Percentiles rank a stretch among this genome's conserved stretches.
phyloP scores from a whole-genome alignment of 2,888 invertebrate genomes.

The Rotaria socialis region DNA sequence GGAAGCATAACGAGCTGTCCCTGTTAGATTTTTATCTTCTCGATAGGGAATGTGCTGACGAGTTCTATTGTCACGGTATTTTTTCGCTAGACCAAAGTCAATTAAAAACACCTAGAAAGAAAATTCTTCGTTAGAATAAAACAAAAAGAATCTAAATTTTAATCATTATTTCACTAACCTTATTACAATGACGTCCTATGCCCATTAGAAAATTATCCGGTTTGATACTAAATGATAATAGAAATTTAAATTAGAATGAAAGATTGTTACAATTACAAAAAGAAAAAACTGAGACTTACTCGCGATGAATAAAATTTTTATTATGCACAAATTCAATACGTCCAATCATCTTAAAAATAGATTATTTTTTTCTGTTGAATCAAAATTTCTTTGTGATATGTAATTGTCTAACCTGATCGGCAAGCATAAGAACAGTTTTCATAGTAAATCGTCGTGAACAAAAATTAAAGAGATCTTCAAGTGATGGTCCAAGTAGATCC shows the following conservation, averaged over 20 bases:
- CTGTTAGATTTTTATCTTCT: conserved; percentile 99
- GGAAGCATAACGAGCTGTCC: conserved; percentile 92
- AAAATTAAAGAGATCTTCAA: conserved; percentile 98
- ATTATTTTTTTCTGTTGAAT: not conserved
- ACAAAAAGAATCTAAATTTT: not conserved
- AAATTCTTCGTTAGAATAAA: not conserved
- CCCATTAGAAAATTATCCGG: conserved; percentile 65
- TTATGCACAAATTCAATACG: conserved; percentile 96
- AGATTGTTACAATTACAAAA: not conserved
- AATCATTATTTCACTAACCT: conserved; percentile 47
- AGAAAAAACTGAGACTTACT: conserved; percentile 55
- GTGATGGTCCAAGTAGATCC: conserved; percentile 93
- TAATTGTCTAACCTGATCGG: conserved; percentile 70
- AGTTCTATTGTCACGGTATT: conserved; percentile 87
- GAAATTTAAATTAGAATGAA: not conserved
- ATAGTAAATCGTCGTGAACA: conserved; percentile 97
- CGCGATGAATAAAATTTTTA: conserved; percentile 98
- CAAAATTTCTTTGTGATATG: not conserved
- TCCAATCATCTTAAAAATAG: conserved; percentile 61
- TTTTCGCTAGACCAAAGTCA: conserved; percentile 98
- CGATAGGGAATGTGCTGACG: conserved; percentile 66
- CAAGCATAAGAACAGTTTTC: conserved; percentile 98
- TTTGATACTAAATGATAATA: conserved; percentile 66
- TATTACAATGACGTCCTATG: conserved; percentile 59
- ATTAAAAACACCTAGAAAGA: conserved; percentile 64